phyloP scores from a whole-genome alignment of 1,140 invertebrate species.

The Aphidius ervi region DNA sequence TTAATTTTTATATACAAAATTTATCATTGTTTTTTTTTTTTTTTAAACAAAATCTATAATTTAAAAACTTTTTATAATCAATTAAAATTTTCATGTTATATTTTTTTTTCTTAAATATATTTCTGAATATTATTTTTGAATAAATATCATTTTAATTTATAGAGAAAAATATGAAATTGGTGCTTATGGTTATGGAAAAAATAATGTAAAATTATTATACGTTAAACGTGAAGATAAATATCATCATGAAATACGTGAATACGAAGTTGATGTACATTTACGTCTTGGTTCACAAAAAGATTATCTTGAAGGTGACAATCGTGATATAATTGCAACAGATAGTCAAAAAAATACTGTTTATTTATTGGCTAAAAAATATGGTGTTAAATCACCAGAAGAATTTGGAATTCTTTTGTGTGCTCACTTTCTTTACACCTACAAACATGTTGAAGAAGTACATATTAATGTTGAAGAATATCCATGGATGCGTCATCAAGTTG shows the following conservation, averaged over 20 bases:
- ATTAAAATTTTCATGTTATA: no score
- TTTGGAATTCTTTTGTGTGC: slow-evolving; percentile 66
- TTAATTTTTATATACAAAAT: background rate
- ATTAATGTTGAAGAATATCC: slow-evolving; percentile 68
- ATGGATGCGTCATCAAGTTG: slow-evolving; percentile 63
- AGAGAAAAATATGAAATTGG: slow-evolving; percentile 57
- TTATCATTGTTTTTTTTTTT: no score
- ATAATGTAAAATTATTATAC: slow-evolving; percentile 67
- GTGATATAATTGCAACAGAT: slow-evolving; percentile 73
- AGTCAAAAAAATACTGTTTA: slow-evolving; percentile 82
- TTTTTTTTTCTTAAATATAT: no score
- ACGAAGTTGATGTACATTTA: slow-evolving; percentile 68
- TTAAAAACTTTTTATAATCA: no score
- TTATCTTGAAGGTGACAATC: slow-evolving; percentile 63
- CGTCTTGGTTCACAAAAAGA: slow-evolving; percentile 66
- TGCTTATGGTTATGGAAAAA: slow-evolving; percentile 70
- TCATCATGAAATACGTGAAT: slow-evolving; percentile 65
- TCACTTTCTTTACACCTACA: slow-evolving; percentile 70
- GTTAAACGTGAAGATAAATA: slow-evolving; percentile 60
- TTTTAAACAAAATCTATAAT: no score
- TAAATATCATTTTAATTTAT: background rate
- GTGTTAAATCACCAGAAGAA: slow-evolving; percentile 68
- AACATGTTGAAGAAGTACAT: slow-evolving; percentile 64
- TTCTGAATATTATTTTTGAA: no score
- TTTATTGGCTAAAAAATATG: slow-evolving; percentile 70